Evolutionary conservation across 2,113 vertebrate genomes (phyloP).

Genomic region (Colistium nudipinnis): DNA sequence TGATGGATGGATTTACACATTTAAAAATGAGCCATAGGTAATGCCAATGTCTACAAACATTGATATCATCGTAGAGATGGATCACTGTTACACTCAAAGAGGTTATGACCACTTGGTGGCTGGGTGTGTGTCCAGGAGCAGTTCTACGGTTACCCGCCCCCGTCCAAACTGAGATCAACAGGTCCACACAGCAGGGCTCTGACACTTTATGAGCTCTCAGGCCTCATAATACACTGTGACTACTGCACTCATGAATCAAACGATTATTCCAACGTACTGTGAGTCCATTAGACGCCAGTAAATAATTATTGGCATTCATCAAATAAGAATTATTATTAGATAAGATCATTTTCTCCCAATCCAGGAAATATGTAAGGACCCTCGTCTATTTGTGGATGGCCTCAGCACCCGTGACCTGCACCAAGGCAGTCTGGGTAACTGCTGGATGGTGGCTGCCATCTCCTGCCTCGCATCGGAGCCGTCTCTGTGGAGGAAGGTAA

Average conservation of each 20-base stretch:
- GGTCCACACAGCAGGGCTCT: slow-evolving; percentile 45
- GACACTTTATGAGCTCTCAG: slow-evolving; percentile 36
- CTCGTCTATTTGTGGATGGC: slow-evolving; percentile 85
- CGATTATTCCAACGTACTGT: not conserved
- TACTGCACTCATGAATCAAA: slow-evolving; percentile 4
- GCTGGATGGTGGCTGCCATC: slow-evolving; percentile 88
- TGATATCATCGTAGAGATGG: slow-evolving; percentile 1
- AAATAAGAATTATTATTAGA: no score
- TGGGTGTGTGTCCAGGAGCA: slow-evolving; percentile 18
- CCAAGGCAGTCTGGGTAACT: slow-evolving; percentile 87
- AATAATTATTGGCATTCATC: no score
- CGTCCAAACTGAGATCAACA: slow-evolving; percentile 62
- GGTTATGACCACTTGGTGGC: slow-evolving; percentile 20
- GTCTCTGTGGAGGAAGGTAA: slow-evolving; percentile 85
- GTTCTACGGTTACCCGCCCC: slow-evolving; percentile 61
- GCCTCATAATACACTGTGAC: slow-evolving; percentile 34
- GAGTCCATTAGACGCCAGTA: not conserved
- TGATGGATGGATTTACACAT: no score
- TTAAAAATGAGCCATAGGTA: no score
- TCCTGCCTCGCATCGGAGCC: slow-evolving; percentile 84
- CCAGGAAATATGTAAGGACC: slow-evolving; percentile 84
- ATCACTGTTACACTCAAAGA: slow-evolving; percentile 35
- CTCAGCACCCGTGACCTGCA: slow-evolving; percentile 86
- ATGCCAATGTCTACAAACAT: slow-evolving; percentile 21
- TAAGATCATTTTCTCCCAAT: not conserved